Evolutionary conservation across 2,888 invertebrate species (phyloP), one percentile per base, ranked within the genome.

Genomic region (Ferdinandea cuprea): DNA sequence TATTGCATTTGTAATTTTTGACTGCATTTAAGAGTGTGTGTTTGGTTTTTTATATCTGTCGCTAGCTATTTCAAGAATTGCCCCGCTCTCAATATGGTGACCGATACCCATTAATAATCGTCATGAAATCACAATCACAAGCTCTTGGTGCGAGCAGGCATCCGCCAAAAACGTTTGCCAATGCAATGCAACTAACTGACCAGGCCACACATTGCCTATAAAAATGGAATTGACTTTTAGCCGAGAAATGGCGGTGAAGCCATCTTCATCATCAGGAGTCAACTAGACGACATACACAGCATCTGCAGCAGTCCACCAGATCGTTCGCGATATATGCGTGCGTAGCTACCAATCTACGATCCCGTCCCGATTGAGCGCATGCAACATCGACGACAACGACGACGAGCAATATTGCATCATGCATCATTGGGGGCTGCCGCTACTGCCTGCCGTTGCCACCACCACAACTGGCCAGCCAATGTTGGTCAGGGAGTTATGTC

Each of bases 401-500:
- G 40, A 40, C 48, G n/a, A 58, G 17, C 13, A 25, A 25, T 25
- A 37, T 79, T 79, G 79, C 79, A 79, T 61, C 72, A 73, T 15
- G 25, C 15, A 15, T 2, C 6, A 13, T 54, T 56, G 58, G 42
- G 40, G 65, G 50, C 58, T 74, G 42, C 11, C 30, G 32, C 40
- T 54, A 28, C 17, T 8, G 9, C 30, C 59, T 52, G n/a, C 21
- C 5, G 6, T 28, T 42, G 15, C n/a, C n/a, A n/a, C n/a, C n/a
- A n/a, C n/a, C n/a, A n/a, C n/a, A n/a, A n/a, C n/a, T n/a, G n/a
- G n/a, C n/a, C n/a, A n/a, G 40, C 37, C 54, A 50, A 69, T 63
- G 69, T 65, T 74, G 63, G 80, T 50, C 68, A 63, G 74, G 48
- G 63, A 80, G 74, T 80, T 80, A 80, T 80, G 69, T 80, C 74